A percentile compares a stretch with the other conserved stretches of the same genome.
Conservation (phyloP, 37 sponge, comb jelly and placozoan species). For the Amphimedon queenslandica region DNA sequence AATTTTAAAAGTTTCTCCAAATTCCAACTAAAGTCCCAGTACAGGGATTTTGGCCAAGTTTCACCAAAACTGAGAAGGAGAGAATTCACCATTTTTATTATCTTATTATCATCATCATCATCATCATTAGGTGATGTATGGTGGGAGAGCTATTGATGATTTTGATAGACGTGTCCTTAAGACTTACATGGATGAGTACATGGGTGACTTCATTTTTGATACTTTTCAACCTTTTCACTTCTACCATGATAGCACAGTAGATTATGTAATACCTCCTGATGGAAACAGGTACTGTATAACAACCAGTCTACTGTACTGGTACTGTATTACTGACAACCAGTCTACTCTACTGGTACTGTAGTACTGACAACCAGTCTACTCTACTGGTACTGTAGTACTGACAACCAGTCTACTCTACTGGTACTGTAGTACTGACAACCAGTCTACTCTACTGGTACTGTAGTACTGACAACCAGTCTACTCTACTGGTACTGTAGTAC, state of each 20-base stretch:
- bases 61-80: too few relatives aligned
- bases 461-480: too few relatives aligned
- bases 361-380: too few relatives aligned
- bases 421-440: too few relatives aligned
- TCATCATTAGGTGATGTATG: slow-evolving; percentile 91
- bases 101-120: background rate
- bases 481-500: too few relatives aligned
- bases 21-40: background rate
- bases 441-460: too few relatives aligned
- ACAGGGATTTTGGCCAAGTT: too few relatives aligned
- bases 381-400: too few relatives aligned
- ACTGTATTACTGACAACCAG: too few relatives aligned
- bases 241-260: slow-evolving; percentile 81
- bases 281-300: slow-evolving; percentile 25
- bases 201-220: slow-evolving; percentile 99
- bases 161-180: slow-evolving; percentile 95
- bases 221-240: slow-evolving; percentile 99
- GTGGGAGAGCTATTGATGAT: slow-evolving; percentile 97
- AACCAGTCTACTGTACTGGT: background rate
- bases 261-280: slow-evolving; percentile 87
- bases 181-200: slow-evolving; percentile 99
- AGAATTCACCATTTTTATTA: background rate
- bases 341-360: too few relatives aligned
- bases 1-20: too few relatives aligned
- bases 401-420: too few relatives aligned